Evolutionary conservation across 1,140 invertebrate genomes (phyloP).

Genomic region (Bombus affinis): DNA sequence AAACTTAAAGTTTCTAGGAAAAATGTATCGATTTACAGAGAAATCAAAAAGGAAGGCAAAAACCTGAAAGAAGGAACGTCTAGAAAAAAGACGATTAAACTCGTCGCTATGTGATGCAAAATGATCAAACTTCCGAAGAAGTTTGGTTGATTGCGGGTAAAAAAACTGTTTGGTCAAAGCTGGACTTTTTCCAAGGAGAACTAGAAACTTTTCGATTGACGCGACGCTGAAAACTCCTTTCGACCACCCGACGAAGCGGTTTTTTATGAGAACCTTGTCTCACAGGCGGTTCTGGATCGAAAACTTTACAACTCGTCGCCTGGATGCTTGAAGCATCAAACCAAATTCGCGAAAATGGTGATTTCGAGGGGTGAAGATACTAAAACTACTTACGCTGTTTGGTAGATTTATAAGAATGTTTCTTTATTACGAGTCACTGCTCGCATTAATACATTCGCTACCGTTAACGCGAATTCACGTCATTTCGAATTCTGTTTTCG

Average conservation of each 20-base stretch:
- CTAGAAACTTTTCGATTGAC: constrained; percentile 54
- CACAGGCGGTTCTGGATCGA: neutral
- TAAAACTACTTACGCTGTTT: neutral
- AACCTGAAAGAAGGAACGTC: too few relatives aligned
- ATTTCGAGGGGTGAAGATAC: neutral
- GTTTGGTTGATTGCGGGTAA: constrained; percentile 52
- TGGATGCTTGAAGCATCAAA: constrained; percentile 18
- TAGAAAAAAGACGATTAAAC: neutral
- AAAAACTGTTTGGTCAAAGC: constrained; percentile 52
- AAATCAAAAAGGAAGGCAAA: neutral
- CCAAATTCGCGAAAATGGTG: neutral
- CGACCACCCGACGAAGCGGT: constrained; percentile 30
- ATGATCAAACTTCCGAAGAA: constrained; percentile 47
- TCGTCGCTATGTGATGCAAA: neutral
- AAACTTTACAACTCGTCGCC: constrained; percentile 46
- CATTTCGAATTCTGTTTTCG: too few relatives aligned
- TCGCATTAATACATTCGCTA: too few relatives aligned
- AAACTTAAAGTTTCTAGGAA: neutral
- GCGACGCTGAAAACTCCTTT: constrained; percentile 53
- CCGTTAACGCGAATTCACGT: too few relatives aligned
- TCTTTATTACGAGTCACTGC: too few relatives aligned
- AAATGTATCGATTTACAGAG: neutral
- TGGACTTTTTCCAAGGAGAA: constrained; percentile 42
- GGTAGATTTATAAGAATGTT: too few relatives aligned
- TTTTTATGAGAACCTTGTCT: constrained; percentile 34